Conservation (phyloP, 2,797 vertebrate genomes). For the Hoplostethus atlanticus region DNA sequence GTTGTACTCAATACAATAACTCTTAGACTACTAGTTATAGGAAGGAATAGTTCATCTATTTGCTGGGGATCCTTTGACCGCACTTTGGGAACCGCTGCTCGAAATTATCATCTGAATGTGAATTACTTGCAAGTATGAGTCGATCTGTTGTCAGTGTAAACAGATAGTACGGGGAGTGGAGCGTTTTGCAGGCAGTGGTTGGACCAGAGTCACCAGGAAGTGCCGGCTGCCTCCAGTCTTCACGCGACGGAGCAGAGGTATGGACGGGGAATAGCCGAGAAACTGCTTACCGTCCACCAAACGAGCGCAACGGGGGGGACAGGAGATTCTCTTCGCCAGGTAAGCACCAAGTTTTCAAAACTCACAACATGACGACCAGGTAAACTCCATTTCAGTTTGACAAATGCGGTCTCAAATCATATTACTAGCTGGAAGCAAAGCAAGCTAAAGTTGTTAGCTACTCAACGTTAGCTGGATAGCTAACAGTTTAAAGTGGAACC, state of each 20-base stretch:
- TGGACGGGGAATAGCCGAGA: background rate
- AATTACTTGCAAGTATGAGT: too few relatives aligned
- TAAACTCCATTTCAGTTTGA: background rate
- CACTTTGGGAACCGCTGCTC: too few relatives aligned
- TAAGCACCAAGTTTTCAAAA: slow-evolving; percentile 8
- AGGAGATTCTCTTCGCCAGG: slow-evolving; percentile 19
- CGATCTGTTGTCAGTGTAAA: too few relatives aligned
- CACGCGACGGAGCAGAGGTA: slow-evolving; percentile 25
- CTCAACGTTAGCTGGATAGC: background rate
- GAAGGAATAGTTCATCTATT: too few relatives aligned
- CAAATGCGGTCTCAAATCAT: background rate
- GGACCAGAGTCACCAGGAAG: slow-evolving; percentile 1
- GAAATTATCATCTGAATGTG: too few relatives aligned
- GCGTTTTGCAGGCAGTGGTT: background rate
- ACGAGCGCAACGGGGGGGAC: background rate
- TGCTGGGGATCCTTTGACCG: too few relatives aligned
- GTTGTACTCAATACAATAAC: too few relatives aligned
- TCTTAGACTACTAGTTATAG: too few relatives aligned
- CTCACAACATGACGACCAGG: too few relatives aligned
- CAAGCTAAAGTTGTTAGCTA: slow-evolving; percentile 5
- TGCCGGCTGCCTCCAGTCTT: slow-evolving; percentile 6
- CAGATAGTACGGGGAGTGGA: background rate
- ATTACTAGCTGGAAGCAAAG: background rate
- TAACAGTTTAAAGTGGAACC: too few relatives aligned
- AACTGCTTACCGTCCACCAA: background rate